These are phyloP conservation scores for Diloba caeruleocephala DNA, from an alignment of 2,888 invertebrate genomes.

Conservation along the genomic window DNA sequence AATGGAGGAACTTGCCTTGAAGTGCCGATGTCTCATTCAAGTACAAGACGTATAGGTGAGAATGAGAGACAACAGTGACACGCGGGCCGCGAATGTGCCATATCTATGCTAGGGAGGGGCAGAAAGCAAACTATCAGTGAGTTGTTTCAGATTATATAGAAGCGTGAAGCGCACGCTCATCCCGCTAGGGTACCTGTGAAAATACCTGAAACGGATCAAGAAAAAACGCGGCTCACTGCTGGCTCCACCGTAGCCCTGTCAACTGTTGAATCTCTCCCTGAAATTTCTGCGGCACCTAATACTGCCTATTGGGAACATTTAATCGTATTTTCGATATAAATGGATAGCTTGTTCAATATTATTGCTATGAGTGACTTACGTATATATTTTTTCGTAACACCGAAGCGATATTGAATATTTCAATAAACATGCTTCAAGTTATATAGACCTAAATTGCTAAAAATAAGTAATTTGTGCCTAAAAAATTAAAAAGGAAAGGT, in stretches of 20 bases:
- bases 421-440: slow-evolving; percentile 48
- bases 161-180: slow-evolving; percentile 83
- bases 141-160: slow-evolving; percentile 78
- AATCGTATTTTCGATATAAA: slow-evolving; percentile 48
- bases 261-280: slow-evolving; percentile 89
- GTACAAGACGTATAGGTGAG: slow-evolving; percentile 89
- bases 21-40: slow-evolving; percentile 88
- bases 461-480: slow-evolving; percentile 41
- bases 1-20: slow-evolving; percentile 88
- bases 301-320: slow-evolving; percentile 74
- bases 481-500: slow-evolving; percentile 48
- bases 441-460: slow-evolving; percentile 47
- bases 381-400: slow-evolving; percentile 46
- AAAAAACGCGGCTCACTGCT: slow-evolving; percentile 84
- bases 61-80: slow-evolving; percentile 90
- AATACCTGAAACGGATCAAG: slow-evolving; percentile 88
- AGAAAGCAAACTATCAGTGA: slow-evolving; percentile 90
- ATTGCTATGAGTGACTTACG: slow-evolving; percentile 54
- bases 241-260: slow-evolving; percentile 86
- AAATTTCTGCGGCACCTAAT: slow-evolving; percentile 79
- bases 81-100: slow-evolving; percentile 90
- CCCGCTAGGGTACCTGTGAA: slow-evolving; percentile 83
- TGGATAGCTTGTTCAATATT: slow-evolving; percentile 42
- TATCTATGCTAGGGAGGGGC: slow-evolving; percentile 90
- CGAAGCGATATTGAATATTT: slow-evolving; percentile 46